Base-by-base conservation (phyloP, 2,888 invertebrate genomes). In the Prosopocoilus inquinatus region DNA sequence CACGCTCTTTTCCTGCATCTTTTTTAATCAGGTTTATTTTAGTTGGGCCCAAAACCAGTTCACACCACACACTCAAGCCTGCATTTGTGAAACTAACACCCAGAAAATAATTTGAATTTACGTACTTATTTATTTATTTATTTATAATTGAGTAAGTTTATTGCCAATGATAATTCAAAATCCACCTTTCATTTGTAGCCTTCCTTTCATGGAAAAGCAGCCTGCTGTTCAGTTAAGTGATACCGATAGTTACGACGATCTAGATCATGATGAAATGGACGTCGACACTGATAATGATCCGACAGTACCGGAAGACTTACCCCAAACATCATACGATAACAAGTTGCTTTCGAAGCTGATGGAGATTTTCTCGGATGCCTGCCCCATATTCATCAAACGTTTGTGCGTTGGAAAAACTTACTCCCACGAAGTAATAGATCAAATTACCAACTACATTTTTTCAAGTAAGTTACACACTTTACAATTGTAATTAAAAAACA, bases 351-450 rank as follows among this genome's bases (percentile, higher is more conserved):
- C 53, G 11, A 54, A 54, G 35, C 33, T 71, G 32, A 60, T 70
- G 49, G 71, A 70, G 60, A 67, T 73, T 56, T 72, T 73, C 55
- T 69, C 71, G 0, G 65, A 71, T 47, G 69, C 70, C 20, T 67
- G 65, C 53, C 67, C 70, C 1, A 55, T 58, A 11, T 73, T 68
- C 50, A 58, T 72, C 7, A 60, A 64, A 35, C 38, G 54, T 5
- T 32, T 70, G 4, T 71, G 70, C 47, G 28, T 41, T 4, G 64
- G 64, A 3, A 65, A 61, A 57, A 38, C 15, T 1, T 62, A 58
- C 50, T 47, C 36, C 5, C 57, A 63, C 11, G 16, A 47, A 36
- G 50, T 46, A 41, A 50, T 69, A 9, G 65, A 69, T 34, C 56
- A 65, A 34, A 16, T 70, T 12, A 55, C 69, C 2, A 60, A 64